phyloP scores from a whole-genome alignment of 2,888 invertebrate species.

The Eugnorisma glareosa region DNA sequence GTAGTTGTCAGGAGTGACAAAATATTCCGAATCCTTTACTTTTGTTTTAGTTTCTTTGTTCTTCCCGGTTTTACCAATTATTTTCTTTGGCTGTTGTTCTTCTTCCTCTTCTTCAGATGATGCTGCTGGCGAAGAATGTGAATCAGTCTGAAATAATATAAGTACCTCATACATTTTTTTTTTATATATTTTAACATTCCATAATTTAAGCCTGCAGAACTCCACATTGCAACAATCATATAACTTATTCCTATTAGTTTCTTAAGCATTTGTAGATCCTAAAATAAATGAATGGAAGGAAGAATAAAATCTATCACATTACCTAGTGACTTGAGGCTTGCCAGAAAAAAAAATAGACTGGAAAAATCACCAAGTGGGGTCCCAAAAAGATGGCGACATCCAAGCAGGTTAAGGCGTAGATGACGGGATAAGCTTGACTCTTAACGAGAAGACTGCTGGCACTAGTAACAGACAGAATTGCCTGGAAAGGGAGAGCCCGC shows the following conservation, averaged over 20 bases:
- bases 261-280: background rate
- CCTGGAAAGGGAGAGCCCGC: no score
- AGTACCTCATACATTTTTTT: no score
- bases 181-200: background rate
- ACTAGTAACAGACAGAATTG: background rate
- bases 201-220: background rate
- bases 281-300: background rate
- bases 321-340: background rate
- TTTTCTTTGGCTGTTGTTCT: slow-evolving; percentile 72
- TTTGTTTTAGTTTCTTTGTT: slow-evolving; percentile 72
- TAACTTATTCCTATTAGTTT: background rate
- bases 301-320: no score
- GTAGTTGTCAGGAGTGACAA: slow-evolving; percentile 93
- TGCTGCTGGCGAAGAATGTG: slow-evolving; percentile 66
- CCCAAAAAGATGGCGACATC: background rate
- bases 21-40: slow-evolving; percentile 88
- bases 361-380: background rate
- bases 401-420: background rate
- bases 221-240: background rate
- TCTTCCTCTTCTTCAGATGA: slow-evolving; percentile 69
- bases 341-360: background rate
- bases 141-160: slow-evolving; percentile 66
- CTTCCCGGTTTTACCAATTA: slow-evolving; percentile 71
- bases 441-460: no score
- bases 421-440: background rate